Base-by-base conservation (phyloP, 1,140 invertebrate species). In the Trichoplusia ni region DNA sequence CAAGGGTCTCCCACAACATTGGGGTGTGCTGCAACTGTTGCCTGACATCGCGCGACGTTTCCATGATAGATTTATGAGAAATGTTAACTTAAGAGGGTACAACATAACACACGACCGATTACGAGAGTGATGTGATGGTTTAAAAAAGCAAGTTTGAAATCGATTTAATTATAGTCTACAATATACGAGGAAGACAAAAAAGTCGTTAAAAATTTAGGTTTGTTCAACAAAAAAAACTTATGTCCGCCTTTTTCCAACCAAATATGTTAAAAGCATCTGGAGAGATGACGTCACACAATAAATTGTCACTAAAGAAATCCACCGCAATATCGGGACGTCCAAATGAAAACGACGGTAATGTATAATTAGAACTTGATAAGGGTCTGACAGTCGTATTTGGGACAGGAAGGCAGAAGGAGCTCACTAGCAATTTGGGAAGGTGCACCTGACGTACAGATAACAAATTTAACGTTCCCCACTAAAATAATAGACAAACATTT, bases 281-380 rank as follows among this genome's bases (percentile, higher is more conserved):
- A 35, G 8, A 56, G 31, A 61, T 40, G 33, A 40, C 59, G 23
- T 58, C 38, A 42, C 31, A 35, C 25, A 25, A 27, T 44, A 68
- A 65, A 67, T 59, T 70, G 64, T 69, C 66, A 59, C 69, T 42
- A 61, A 71, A 69, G 69, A 71, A 75, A 74, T 64, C 67, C 64
- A 56, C 44, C 60, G 27, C 42, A 59, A 69, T 62, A 68, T 68
- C 62, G 63, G 64, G 66, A 42, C 42, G 64, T 53, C 51, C 60
- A 82, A 86, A 88, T 81, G 82, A 86, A 84, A 86, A 74, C 79
- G 67, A 71, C 75, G 72, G 79, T 84, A 87, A 86, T 89, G 75
- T 86, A 89, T 87, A 89, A 89, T 87, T 89, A 86, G 69, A 78
- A 58, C 25, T 68, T 89, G 86, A 89, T 79, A 80, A 81, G 86